Conservation (phyloP, 2,888 invertebrate genomes). For the Callosobruchus maculatus region DNA sequence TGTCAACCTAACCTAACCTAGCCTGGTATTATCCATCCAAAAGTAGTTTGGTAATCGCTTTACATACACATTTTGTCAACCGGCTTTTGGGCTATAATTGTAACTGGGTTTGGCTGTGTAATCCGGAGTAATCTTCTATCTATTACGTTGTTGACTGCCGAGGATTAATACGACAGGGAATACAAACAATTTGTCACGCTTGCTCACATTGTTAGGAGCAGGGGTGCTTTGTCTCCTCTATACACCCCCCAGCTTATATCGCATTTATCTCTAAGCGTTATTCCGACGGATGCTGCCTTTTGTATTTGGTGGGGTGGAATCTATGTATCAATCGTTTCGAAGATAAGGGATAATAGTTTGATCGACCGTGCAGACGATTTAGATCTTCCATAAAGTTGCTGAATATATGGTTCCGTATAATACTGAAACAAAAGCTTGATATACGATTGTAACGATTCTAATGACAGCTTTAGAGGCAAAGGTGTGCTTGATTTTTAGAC, state of each 20-base stretch:
- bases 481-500: no score
- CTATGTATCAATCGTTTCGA: not conserved
- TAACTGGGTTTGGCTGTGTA: slow-evolving; percentile 17
- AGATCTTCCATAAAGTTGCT: not conserved
- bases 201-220: slow-evolving; percentile 33
- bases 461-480: no score
- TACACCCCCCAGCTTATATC: slow-evolving; percentile 2
- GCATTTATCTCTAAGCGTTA: slow-evolving; percentile 1
- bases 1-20: no score
- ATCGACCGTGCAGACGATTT: not conserved
- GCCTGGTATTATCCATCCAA: no score
- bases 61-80: not conserved
- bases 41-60: no score
- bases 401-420: no score
- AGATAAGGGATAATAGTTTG: not conserved
- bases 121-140: slow-evolving; percentile 45
- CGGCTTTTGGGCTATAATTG: not conserved
- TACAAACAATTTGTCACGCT: slow-evolving; percentile 48
- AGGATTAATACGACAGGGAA: slow-evolving; percentile 47
- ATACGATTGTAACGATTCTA: no score
- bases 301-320: not conserved
- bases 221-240: slow-evolving; percentile 17
- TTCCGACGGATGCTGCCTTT: not conserved
- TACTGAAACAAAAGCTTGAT: no score
- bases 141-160: slow-evolving; percentile 46